Evolutionary conservation across 1,140 invertebrate species (phyloP).

Genomic region (Drosophila simulans): DNA sequence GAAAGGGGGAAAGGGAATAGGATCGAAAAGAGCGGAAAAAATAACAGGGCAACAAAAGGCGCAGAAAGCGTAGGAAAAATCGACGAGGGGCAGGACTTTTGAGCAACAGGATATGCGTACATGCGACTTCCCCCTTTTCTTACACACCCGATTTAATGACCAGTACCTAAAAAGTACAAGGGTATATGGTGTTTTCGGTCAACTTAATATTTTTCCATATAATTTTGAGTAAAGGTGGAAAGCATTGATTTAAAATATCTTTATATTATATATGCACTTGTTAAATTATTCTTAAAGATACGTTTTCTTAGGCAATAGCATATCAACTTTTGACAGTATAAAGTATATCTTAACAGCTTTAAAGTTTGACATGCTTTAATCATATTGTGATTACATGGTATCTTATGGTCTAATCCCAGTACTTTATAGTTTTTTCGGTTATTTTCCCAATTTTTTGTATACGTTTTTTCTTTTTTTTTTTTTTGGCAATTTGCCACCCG

Average conservation of each 20-base stretch:
- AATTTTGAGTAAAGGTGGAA: no score
- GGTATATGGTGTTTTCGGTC: not conserved
- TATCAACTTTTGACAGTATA: no score
- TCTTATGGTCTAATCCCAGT: not conserved
- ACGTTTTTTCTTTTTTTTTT: constrained; percentile 27
- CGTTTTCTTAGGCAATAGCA: no score
- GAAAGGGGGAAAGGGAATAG: constrained; percentile 15
- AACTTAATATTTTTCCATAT: not conserved
- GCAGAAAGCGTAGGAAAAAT: constrained; percentile 59
- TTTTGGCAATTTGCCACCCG: constrained; percentile 81
- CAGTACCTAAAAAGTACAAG: not conserved
- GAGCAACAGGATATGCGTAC: constrained; percentile 81
- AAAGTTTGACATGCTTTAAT: no score
- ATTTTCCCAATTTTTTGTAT: constrained; percentile 22
- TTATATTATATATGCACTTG: no score
- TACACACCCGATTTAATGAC: not conserved
- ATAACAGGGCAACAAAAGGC: constrained; percentile 57
- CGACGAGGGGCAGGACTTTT: constrained; percentile 57
- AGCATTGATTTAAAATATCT: no score
- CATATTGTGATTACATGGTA: not conserved
- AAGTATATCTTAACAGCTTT: no score
- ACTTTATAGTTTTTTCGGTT: constrained; percentile 7
- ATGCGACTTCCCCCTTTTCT: constrained; percentile 37
- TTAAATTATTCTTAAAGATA: no score
- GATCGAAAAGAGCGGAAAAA: constrained; percentile 15